phyloP scores from a whole-genome alignment of 2,888 invertebrate genomes.

The Aporophyla lueneburgensis region DNA sequence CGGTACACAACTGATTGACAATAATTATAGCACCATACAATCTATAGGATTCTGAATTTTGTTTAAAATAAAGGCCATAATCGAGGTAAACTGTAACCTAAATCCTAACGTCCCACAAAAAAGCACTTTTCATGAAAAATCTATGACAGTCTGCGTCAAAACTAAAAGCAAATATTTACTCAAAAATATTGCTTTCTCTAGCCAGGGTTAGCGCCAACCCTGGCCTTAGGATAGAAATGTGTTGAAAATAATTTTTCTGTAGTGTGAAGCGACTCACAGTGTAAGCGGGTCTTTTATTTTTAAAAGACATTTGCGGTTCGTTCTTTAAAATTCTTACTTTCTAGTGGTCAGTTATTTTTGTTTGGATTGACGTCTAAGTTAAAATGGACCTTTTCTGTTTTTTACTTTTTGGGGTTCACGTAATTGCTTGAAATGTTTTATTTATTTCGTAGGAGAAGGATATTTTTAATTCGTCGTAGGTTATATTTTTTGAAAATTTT shows the following conservation, averaged over 20 bases:
- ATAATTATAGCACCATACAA: not conserved
- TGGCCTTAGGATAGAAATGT: slow-evolving; percentile 64
- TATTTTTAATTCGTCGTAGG: not conserved
- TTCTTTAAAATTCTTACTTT: slow-evolving; percentile 63
- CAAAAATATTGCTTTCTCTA: not conserved
- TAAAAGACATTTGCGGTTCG: slow-evolving; percentile 60
- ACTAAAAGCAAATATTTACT: not conserved
- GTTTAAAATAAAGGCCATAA: not conserved
- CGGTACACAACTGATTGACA: not conserved
- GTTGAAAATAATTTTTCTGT: slow-evolving; percentile 74
- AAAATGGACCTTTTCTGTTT: not conserved
- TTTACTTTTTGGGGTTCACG: not conserved
- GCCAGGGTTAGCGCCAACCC: slow-evolving; percentile 67
- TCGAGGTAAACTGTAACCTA: not conserved
- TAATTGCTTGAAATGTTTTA: not conserved
- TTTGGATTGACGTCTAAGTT: slow-evolving; percentile 32
- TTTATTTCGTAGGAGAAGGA: not conserved
- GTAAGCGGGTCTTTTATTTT: slow-evolving; percentile 62
- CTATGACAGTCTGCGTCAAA: not conserved
- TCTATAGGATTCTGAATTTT: too few species aligned
- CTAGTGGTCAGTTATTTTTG: slow-evolving; percentile 59
- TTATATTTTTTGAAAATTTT: not conserved
- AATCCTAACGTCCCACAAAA: not conserved
- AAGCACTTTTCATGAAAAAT: not conserved
- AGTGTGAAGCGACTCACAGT: slow-evolving; percentile 64